Evolutionary conservation across 2,888 invertebrate species (phyloP).

Genomic region (Thecocarcelia acutangulata): DNA sequence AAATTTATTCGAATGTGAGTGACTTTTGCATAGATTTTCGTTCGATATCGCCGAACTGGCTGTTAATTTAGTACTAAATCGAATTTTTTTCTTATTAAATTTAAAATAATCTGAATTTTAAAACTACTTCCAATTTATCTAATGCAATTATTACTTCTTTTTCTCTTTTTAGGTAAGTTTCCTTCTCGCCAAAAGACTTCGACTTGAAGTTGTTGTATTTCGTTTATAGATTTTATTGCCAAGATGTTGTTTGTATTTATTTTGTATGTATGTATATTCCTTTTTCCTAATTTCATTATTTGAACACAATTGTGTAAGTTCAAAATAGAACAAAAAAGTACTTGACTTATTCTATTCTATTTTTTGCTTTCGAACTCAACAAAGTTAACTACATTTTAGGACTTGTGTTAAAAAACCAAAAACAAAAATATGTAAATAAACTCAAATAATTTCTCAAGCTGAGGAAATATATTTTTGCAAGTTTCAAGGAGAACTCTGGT

Average conservation of each 20-base stretch:
- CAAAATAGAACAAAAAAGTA: slow-evolving; percentile 17
- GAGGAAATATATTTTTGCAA: not conserved
- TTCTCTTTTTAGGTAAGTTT: slow-evolving; percentile 68
- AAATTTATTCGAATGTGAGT: too few species aligned
- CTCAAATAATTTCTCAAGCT: not conserved
- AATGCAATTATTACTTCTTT: slow-evolving; percentile 25
- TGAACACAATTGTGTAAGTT: slow-evolving; percentile 3
- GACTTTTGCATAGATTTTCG: too few species aligned
- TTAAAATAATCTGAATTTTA: not conserved
- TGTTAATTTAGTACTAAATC: too few species aligned
- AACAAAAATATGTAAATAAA: not conserved
- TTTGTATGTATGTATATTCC: slow-evolving; percentile 10
- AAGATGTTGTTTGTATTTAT: slow-evolving; percentile 44
- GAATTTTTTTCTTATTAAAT: not conserved
- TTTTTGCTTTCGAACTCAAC: not conserved
- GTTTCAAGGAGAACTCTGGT: slow-evolving; percentile 22
- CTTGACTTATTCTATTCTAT: slow-evolving; percentile 8
- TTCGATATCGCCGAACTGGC: too few species aligned
- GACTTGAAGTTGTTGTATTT: slow-evolving; percentile 17
- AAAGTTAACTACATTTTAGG: not conserved
- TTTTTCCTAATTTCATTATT: slow-evolving; percentile 14
- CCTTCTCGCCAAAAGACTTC: slow-evolving; percentile 3
- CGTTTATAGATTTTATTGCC: slow-evolving; percentile 42
- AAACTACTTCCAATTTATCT: slow-evolving; percentile 3
- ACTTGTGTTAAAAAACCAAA: not conserved